A percentile compares a stretch with the other conserved stretches of the same genome.
Conservation (phyloP, 2,888 invertebrate genomes). For the Anticlea derivata region DNA sequence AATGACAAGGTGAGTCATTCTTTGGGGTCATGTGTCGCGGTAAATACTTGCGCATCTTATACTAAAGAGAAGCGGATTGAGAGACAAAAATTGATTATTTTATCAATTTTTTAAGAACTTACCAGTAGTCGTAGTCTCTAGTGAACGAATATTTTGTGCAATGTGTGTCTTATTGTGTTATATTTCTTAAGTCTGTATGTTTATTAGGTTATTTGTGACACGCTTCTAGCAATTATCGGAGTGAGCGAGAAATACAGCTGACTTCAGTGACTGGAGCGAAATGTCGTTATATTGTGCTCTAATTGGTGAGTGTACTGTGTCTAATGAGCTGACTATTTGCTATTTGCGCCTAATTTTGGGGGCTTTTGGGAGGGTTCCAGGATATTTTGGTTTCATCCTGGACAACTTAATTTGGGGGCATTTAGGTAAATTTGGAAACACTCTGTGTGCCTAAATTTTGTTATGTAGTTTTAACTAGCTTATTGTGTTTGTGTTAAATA, state of each 20-base stretch:
- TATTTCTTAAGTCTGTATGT: constrained; percentile 41
- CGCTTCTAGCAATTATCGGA: constrained; percentile 48
- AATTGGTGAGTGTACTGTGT: constrained; percentile 55
- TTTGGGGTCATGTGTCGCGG: constrained; percentile 3
- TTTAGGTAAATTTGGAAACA: too few relatives aligned
- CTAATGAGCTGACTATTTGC: constrained; percentile 29
- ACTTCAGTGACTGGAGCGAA: constrained; percentile 31
- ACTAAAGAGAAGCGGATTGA: too few relatives aligned
- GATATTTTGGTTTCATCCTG: not conserved
- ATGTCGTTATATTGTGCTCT: constrained; percentile 53
- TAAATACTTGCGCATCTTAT: not conserved
- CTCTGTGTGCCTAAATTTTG: too few relatives aligned
- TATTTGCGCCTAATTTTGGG: not conserved
- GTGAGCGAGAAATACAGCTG: constrained; percentile 48
- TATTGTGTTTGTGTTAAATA: too few relatives aligned
- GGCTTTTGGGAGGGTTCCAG: not conserved
- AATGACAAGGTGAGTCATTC: not conserved
- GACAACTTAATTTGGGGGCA: not conserved
- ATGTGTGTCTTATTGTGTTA: too few relatives aligned
- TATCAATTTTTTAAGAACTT: too few relatives aligned
- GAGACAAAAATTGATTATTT: too few relatives aligned
- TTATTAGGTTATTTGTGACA: constrained; percentile 49
- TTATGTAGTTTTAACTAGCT: too few relatives aligned
- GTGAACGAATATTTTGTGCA: too few relatives aligned
- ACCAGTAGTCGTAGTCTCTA: too few relatives aligned